Evolutionary conservation across 1,140 invertebrate species (phyloP), one percentile per base, ranked within the genome.

Genomic region (Lordiphosa clarofinis): DNA sequence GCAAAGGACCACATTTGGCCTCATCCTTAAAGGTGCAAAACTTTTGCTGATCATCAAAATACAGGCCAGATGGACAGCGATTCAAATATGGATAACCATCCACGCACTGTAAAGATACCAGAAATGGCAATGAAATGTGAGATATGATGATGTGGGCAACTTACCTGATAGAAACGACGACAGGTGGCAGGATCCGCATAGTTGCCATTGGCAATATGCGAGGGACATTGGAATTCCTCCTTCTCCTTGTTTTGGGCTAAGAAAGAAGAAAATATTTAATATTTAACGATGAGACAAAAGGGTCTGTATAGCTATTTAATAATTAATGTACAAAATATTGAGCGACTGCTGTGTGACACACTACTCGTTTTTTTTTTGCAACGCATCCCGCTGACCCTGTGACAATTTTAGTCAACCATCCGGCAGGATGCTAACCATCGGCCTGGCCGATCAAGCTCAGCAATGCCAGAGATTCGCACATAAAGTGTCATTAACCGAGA

Each of bases 1-100:
- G 90, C 68, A 97, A 92, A 9, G 96, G 96, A 33, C 96, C 96
- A 88, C 96, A 97, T 84, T 94, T 92, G n/a, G 96, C 95, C 90
- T 97, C 95, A 61, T 94, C 93, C 90, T 96, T 96, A 88, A 97
- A 97, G 0, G 96, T 97, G 87, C 96, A 97, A 61, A 94, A 95
- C 90, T 97, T 97, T 87, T 93, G 95, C 56, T 96, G 93, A 75
- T 97, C 96, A 87, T 97, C 96, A 87, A 97, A 97, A 87, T 95
- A 95, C 4, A 97, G 90, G 31, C 95, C 95, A 7, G 96, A 96
- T 4, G 96, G 96, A 90, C 96, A 97, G 76, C 95, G 92, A 88
- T 95, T 96, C 72, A 95, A 82, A 78, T 97, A 96, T 0, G 95
- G 95, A 88, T 92, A 95, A 13, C 94, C 94, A 90, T 96, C 95